Percentiles rank a stretch among this genome's conserved stretches.
Conservation (phyloP, 2,797 vertebrate genomes). For the Myotis planiceps region DNA sequence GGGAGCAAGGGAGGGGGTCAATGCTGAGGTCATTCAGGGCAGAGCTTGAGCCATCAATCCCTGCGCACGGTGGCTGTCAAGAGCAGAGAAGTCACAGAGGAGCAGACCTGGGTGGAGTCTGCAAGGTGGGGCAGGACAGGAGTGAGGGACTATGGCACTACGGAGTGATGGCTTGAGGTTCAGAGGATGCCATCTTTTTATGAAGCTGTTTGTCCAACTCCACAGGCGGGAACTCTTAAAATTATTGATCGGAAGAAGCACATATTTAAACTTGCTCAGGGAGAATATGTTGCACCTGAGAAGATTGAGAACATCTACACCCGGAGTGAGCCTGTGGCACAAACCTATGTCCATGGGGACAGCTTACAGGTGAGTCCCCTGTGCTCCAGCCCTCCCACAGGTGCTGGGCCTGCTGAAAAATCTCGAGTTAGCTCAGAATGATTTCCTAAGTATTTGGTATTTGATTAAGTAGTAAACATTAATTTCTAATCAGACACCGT, state of each 20-base stretch:
- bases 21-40: neutral
- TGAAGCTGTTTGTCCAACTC: constrained; percentile 48
- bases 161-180: neutral
- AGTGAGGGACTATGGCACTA: neutral
- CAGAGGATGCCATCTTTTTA: neutral
- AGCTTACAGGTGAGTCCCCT: constrained; percentile 93
- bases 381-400: neutral
- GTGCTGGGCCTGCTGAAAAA: neutral
- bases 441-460: neutral
- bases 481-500: neutral
- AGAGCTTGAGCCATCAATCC: neutral
- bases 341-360: constrained; percentile 97
- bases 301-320: constrained; percentile 99
- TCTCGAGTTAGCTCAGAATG: neutral
- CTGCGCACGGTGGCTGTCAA: rapidly evolving
- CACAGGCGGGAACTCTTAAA: constrained; percentile 96
- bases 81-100: neutral
- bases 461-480: neutral
- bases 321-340: constrained; percentile 95
- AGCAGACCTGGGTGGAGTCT: neutral
- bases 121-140: neutral
- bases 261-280: constrained; percentile 99
- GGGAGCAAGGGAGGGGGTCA: rapidly evolving
- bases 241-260: constrained; percentile 99
- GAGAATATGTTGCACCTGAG: constrained; percentile 98